These are phyloP conservation scores for Semotilus atromaculatus DNA, from an alignment of 2,797 vertebrate genomes.

Conservation along the genomic window DNA sequence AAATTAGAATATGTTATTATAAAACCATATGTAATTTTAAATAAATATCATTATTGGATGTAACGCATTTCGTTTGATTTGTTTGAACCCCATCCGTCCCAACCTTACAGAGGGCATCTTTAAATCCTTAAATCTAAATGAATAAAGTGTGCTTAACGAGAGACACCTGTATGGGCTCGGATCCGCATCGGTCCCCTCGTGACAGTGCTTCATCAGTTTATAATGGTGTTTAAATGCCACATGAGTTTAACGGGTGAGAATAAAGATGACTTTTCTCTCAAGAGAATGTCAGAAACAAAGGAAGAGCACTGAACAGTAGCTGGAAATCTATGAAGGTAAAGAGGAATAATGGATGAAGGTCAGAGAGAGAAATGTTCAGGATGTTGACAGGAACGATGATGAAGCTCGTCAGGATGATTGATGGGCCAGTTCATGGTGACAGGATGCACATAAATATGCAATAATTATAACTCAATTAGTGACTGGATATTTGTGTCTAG, in stretches of 20 bases:
- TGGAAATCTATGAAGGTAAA: background rate
- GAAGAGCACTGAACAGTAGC: background rate
- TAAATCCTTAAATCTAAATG: background rate
- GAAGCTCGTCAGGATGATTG: background rate
- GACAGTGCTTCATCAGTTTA: background rate
- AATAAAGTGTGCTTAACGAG: background rate
- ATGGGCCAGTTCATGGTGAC: background rate
- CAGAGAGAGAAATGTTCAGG: background rate
- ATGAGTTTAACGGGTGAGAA: background rate
- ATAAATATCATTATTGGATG: too few relatives aligned
- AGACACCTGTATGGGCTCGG: background rate
- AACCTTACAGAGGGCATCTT: background rate
- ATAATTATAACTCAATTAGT: background rate
- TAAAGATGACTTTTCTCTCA: background rate
- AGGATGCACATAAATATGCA: slow-evolving; percentile 1
- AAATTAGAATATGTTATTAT: background rate
- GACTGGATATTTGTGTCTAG: background rate
- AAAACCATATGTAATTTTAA: background rate
- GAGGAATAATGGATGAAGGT: background rate
- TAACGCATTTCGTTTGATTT: background rate
- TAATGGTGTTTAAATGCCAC: background rate
- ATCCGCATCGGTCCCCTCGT: too few relatives aligned
- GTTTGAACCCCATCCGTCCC: background rate
- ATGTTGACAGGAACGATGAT: background rate
- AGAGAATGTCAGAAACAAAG: background rate